These are phyloP conservation scores for Amiota communis DNA, from an alignment of 2,888 invertebrate genomes.

Conservation along the genomic window DNA sequence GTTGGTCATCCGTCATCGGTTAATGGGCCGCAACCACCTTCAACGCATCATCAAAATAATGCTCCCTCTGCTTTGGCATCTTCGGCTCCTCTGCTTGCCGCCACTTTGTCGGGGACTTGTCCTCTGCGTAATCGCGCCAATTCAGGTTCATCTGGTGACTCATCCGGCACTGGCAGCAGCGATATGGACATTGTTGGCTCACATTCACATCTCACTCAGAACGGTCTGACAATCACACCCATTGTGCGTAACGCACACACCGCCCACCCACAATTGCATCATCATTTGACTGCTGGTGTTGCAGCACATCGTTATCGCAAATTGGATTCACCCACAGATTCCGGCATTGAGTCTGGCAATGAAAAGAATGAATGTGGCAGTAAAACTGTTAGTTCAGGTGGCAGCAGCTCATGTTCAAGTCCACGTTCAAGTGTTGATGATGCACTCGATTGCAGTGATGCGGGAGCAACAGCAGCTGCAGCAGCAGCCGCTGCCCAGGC, in stretches of 20 bases:
- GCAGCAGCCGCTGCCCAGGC: conserved; percentile 47
- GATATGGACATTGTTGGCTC: conserved; percentile 77
- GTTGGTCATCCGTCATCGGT: conserved; percentile 75
- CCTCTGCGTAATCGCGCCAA: conserved; percentile 85
- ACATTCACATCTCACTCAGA: conserved; percentile 80
- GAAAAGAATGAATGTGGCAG: conserved; percentile 84
- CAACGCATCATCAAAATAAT: conserved; percentile 76
- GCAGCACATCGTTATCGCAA: conserved; percentile 81
- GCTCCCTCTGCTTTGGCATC: conserved; percentile 78
- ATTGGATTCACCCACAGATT: conserved; percentile 92
- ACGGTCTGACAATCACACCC: conserved; percentile 83
- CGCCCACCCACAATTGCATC: conserved; percentile 58
- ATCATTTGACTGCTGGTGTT: conserved; percentile 62
- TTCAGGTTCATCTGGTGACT: conserved; percentile 84
- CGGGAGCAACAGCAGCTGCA: conserved; percentile 45
- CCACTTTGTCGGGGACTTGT: conserved; percentile 81
- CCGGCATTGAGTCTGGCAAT: conserved; percentile 93
- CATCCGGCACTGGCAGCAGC: conserved; percentile 85
- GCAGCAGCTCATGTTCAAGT: conserved; percentile 87
- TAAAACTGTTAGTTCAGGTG: conserved; percentile 82
- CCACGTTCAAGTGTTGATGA: conserved; percentile 89
- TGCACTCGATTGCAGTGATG: conserved; percentile 77
- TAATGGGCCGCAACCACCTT: conserved; percentile 79
- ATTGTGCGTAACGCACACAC: conserved; percentile 73
- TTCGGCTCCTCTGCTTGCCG: conserved; percentile 82